Evolutionary conservation across 2,888 invertebrate species (phyloP), one percentile per base, ranked within the genome.

Genomic region (Volucella zonaria): DNA sequence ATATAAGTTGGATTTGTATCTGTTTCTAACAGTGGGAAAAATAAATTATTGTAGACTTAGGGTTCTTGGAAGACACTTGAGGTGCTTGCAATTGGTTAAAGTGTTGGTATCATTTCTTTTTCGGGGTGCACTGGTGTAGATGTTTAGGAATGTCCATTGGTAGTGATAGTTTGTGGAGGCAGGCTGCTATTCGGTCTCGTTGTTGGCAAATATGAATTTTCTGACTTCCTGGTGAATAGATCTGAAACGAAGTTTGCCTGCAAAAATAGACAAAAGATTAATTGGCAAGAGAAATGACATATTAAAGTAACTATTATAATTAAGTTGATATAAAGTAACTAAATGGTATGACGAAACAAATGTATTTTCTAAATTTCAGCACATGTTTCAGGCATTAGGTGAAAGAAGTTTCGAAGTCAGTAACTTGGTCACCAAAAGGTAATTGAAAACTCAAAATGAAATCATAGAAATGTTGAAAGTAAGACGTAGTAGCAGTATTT

Each of bases 161-260:
- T 31, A 31, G 31, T 88, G 71, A 88, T 87, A 42, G 89, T 87
- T 58, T 88, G 88, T 18, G 87, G 87, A 1, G 90, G 87, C 61
- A 88, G 88, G 40, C 77, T 89, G 54, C 89, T 78, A 77, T 92
- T 91, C 54, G 91, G 89, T 14, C 89, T 85, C 51, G 89, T 89
- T 38, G 87, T 87, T 3, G 91, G 89, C 81, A 91, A 74, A 75
- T 90, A 90, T 0, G 88, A 62, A 75, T 89, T 90, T n/a, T 87
- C 74, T 9, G 86, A 73, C 9, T 85, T 83, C 2, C 78, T 82
- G 3, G 87, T 82, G 70, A 91, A 92, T 75, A 91, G 86, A 87
- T 92, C 91, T 3, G 91, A 91, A n/a, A 91, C 89, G 71, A 86
- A 91, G 43, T 90, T 91, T 42, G 90, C 90, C 91, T 91, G 89